Conservation (phyloP, 2,113 vertebrate genomes). For the Halcyon senegalensis region DNA sequence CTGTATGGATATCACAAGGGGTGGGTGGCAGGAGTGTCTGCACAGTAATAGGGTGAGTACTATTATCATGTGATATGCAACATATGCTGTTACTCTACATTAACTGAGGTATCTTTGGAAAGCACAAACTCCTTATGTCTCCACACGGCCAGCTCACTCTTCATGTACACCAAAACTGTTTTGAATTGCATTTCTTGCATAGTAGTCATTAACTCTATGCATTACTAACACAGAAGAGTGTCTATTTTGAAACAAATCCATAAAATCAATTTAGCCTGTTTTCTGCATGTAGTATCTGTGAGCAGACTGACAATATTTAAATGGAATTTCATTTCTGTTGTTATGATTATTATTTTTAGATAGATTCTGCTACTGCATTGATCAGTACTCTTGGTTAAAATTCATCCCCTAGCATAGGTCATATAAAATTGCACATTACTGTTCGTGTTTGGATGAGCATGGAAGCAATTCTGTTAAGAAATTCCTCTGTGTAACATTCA, state of each 20-base stretch:
- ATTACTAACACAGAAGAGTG: background rate
- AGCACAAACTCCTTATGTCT: background rate
- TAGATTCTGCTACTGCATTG: background rate
- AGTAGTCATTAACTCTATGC: background rate
- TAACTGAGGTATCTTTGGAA: background rate
- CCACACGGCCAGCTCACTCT: background rate
- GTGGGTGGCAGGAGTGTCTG: background rate
- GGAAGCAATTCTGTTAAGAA: conserved; percentile 29
- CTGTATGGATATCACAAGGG: fast-evolving
- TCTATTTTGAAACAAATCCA: background rate
- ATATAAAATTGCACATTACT: conserved; percentile 39
- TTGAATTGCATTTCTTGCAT: background rate
- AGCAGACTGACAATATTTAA: background rate
- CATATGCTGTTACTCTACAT: background rate
- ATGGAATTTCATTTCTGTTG: background rate
- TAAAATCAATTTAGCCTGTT: background rate
- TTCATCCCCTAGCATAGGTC: background rate
- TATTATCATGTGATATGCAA: background rate
- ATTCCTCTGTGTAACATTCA: conserved; percentile 26
- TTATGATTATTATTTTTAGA: conserved; percentile 5
- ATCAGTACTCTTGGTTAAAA: conserved; percentile 13
- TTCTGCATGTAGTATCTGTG: background rate
- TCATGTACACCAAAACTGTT: background rate
- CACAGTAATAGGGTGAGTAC: fast-evolving
- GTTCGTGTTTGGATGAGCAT: conserved; percentile 4